Base-by-base conservation (phyloP, 2,888 invertebrate species). In the Drosophila peninsularis region DNA sequence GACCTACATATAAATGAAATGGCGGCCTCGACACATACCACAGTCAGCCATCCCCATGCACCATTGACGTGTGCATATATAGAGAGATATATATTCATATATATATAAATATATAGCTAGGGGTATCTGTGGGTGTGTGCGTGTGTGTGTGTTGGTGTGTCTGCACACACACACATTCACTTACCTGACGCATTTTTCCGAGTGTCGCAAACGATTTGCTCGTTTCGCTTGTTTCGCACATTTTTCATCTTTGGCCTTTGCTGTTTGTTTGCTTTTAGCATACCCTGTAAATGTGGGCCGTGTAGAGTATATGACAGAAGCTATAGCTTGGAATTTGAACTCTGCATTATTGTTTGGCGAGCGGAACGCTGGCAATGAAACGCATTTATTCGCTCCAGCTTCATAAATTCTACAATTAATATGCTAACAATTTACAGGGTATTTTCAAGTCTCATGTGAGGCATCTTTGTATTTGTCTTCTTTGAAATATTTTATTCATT, bases 201-300 rank as follows among this genome's bases (percentile, higher is more conserved):
- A 76, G 80, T 86, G 88, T 81, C 78, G 87, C 84, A 61, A 81
- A 63, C 84, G 71, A 68, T 81, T 83, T 86, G 72, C 63, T 62
- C 63, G 65, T 64, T 68, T 80, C 61, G 81, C 84, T 74, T 63
- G 60, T 71, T 87, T 81, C 78, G 78, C 87, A 86, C 84, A 81
- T 81, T 80, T 83, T 71, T 81, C 78, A 87, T 87, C 60, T 82
- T 75, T 86, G 50, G 75, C 66, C 70, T 84, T 67, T 50, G 58
- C 49, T 45, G 42, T 24, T 10, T 36, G 41, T 65, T 44, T 63
- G 11, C 19, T 49, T 44, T 50, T 27, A 3, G 1, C 14, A 74
- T 74, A 75, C 74, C 74, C 75, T 78, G 62, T 57, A 49, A 27
- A n/a, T 36, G n/a, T 36, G 1, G 0, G 0, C 1, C 3, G 21